Base-by-base conservation (phyloP, 2,113 vertebrate genomes). In the Circaetus cinerascens region DNA sequence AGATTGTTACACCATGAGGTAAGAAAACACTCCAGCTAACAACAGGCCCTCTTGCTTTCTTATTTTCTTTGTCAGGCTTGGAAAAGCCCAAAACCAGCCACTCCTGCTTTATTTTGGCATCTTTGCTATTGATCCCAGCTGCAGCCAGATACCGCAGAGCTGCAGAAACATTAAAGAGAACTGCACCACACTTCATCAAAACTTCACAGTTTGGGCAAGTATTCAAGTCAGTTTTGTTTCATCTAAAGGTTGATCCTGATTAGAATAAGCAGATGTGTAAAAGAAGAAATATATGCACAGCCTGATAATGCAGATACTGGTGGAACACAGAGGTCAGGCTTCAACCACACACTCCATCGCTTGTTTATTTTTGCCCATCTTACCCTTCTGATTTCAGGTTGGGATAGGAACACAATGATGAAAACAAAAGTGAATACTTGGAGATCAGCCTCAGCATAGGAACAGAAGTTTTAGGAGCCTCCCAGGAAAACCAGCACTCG, bases 81-180 rank as follows among this genome's bases (percentile, higher is more conserved):
- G 62, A 92, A 90, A 93, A 94, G 74, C 57, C 74, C 90, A 76
- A 78, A 56, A 30, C 3, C 83, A 95, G 80, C 68, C 84, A 90
- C 67, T 93, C 75, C 85, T 93, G 63, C 95, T 96, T 95, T 95
- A 87, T 90, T 94, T 93, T 97, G 90, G 93, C 90, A 95, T 74
- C 81, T 94, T 66, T 48, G 45, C 63, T 90, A 80, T 79, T 76
- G 96, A 90, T 94, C 74, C 71, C 85, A 92, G 79, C 88, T 86
- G 90, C 81, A 95, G 79, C 41, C 88, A 94, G 68, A 88, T 32
- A 94, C 59, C 16, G 8, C 50, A 67, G 78, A 80, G 59, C 71
- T 77, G 38, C 0, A 0, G 63, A 88, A 93, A 92, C 32, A 36
- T 74, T 74, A 27, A 57, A 69, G 57, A 68, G 40, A 86, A 73